phyloP scores from a whole-genome alignment of 2,797 vertebrate genomes.

The Peromyscus melanophrys region DNA sequence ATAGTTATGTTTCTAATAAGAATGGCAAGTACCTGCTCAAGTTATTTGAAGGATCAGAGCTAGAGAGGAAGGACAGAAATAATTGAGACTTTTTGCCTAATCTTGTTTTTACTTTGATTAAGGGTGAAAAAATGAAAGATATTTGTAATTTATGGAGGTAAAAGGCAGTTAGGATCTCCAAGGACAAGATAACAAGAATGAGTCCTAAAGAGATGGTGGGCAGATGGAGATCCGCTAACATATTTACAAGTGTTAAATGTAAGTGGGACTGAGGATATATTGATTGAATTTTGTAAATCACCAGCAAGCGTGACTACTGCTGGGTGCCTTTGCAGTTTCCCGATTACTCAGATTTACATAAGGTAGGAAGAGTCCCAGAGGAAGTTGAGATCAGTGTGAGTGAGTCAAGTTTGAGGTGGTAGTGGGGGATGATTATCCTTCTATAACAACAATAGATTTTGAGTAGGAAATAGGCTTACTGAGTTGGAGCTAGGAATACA shows the following conservation, averaged over 20 bases:
- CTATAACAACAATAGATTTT: not conserved
- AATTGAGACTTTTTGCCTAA: not conserved
- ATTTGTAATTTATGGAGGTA: not conserved
- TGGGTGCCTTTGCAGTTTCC: not conserved
- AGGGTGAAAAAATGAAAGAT: not conserved
- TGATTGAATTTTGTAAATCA: not conserved
- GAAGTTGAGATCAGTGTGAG: not conserved
- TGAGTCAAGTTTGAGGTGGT: not conserved
- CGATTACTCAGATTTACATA: not conserved
- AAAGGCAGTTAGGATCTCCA: not conserved
- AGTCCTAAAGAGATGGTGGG: not conserved
- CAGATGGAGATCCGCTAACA: not conserved
- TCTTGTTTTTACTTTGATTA: conserved; percentile 15
- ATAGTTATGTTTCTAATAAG: not conserved
- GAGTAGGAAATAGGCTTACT: not conserved
- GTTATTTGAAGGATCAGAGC: not conserved
- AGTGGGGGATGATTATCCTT: not conserved
- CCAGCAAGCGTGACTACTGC: not conserved
- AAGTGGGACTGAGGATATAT: not conserved
- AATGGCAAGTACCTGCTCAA: not conserved
- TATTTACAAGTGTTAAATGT: not conserved
- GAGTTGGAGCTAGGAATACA: not conserved
- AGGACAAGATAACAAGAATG: not conserved
- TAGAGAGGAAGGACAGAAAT: not conserved
- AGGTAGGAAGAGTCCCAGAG: not conserved